Percentiles rank a stretch among this genome's conserved stretches.
These are phyloP conservation scores for Drosophila glabriapex DNA, from an alignment of 2,888 invertebrate genomes.

Conservation along the genomic window DNA sequence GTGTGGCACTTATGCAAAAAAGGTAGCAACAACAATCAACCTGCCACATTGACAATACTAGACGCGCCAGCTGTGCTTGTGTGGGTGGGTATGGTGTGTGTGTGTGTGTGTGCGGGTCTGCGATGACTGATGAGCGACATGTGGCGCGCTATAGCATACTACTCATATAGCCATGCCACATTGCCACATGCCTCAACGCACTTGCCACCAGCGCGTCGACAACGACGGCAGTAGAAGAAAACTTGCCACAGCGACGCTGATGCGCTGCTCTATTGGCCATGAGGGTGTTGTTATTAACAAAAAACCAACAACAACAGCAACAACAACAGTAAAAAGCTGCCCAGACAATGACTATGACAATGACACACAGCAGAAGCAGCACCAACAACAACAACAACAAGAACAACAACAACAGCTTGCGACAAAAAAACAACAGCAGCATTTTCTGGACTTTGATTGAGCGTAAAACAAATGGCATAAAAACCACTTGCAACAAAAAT, in stretches of 20 bases:
- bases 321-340: slow-evolving; percentile 22
- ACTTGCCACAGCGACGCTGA: slow-evolving; percentile 12
- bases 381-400: slow-evolving; percentile 13
- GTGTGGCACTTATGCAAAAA: slow-evolving; percentile 77
- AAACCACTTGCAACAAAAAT: slow-evolving; percentile 19
- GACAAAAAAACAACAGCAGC: background rate
- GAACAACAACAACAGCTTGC: slow-evolving; percentile 8
- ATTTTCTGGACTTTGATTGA: slow-evolving; percentile 52
- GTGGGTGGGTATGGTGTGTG: slow-evolving; percentile 3
- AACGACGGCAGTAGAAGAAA: slow-evolving; percentile 7
- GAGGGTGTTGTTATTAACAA: slow-evolving; percentile 76
- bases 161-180: slow-evolving; percentile 29
- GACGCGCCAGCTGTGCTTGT: slow-evolving; percentile 54
- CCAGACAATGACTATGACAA: slow-evolving; percentile 46
- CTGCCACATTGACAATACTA: slow-evolving; percentile 78
- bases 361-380: slow-evolving; percentile 27
- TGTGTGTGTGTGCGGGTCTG: slow-evolving; percentile 28
- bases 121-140: slow-evolving; percentile 74
- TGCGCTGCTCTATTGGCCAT: slow-evolving; percentile 70
- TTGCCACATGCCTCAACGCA: slow-evolving; percentile 42
- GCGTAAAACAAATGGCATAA: slow-evolving; percentile 33
- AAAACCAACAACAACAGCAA: slow-evolving; percentile 6
- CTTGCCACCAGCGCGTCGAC: slow-evolving; percentile 35
- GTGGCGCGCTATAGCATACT: slow-evolving; percentile 50
- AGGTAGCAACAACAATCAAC: slow-evolving; percentile 78